Evolutionary conservation across 2,113 vertebrate genomes (phyloP), one percentile per base, ranked within the genome.

Genomic region (Epinephelus lanceolatus): DNA sequence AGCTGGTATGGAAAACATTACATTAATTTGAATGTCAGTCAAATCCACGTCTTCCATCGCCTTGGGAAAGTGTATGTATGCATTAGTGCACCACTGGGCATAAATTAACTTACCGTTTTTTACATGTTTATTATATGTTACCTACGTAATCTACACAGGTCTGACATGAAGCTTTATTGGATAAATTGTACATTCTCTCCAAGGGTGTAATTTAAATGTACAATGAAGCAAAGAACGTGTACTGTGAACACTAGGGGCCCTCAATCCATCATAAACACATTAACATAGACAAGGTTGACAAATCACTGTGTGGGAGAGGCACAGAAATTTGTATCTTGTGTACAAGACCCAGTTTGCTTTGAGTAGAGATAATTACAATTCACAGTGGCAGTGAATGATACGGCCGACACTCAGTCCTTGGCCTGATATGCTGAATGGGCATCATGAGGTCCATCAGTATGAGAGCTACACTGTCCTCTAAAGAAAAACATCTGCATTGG

Each of bases 1-100:
- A 40, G 60, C 82, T 52, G 74, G 15, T 59, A 81, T 79, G 66
- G 25, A 76, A 85, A 91, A 79, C 76, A 70, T 78, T 17, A 19
- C 69, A 59, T 80, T 88, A 63, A 90, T 91, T 70, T 79, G 60
- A 78, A 77, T 74, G 81, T 81, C 88, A 85, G 59, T 94, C 81
- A 88, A 83, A 78, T 27, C 18, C 66, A 67, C 45, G 68, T 84
- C 74, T 61, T 42, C 37, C n/a, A 25, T 57, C 23, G 15, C 57
- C 52, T 49, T n/a, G 8, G 60, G 65, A 60, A 63, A 33, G 27
- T 62, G 71, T 18, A 5, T 76, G 13, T 23, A 19, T 65, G 69
- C 65, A 23, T 81, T 13, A 75, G 65, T 70, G 67, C 30, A 40
- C n/a, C 10, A 6, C n/a, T 62, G 23, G 52, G 66, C 37, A 80